Conservation (phyloP, 2,888 invertebrate genomes). For the Dascillus cervinus region DNA sequence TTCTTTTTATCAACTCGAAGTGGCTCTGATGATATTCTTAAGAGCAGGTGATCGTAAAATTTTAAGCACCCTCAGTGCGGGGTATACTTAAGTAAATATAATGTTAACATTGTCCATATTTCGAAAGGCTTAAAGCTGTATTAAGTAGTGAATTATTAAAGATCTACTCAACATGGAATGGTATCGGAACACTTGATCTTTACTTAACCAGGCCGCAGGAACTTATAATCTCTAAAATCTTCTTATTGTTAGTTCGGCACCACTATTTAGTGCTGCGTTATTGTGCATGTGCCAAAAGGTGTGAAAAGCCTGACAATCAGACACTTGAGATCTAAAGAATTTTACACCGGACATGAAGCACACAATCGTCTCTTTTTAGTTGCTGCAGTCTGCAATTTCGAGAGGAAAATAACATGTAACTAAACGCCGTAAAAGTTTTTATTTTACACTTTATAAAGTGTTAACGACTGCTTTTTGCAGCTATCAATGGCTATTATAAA, state of each 20-base stretch:
- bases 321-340: conserved; percentile 20
- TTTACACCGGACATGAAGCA: not conserved
- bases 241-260: too few relatives aligned
- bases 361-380: too few relatives aligned
- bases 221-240: conserved; percentile 26
- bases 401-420: too few relatives aligned
- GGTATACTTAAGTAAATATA: conserved; percentile 21
- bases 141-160: conserved; percentile 27
- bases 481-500: too few relatives aligned
- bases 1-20: too few relatives aligned
- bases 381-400: too few relatives aligned
- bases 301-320: conserved; percentile 24
- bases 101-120: conserved; percentile 25
- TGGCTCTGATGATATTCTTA: too few relatives aligned
- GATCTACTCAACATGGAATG: conserved; percentile 19
- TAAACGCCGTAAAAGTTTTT: too few relatives aligned
- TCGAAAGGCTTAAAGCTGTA: conserved; percentile 25
- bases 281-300: conserved; percentile 27
- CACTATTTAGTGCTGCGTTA: conserved; percentile 24
- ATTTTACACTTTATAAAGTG: too few relatives aligned
- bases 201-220: conserved; percentile 18
- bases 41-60: conserved; percentile 9
- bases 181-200: conserved; percentile 29
- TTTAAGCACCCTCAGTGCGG: conserved; percentile 11
- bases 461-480: too few relatives aligned